Conservation (phyloP, 2,797 vertebrate genomes). For the Erpetoichthys calabaricus region DNA sequence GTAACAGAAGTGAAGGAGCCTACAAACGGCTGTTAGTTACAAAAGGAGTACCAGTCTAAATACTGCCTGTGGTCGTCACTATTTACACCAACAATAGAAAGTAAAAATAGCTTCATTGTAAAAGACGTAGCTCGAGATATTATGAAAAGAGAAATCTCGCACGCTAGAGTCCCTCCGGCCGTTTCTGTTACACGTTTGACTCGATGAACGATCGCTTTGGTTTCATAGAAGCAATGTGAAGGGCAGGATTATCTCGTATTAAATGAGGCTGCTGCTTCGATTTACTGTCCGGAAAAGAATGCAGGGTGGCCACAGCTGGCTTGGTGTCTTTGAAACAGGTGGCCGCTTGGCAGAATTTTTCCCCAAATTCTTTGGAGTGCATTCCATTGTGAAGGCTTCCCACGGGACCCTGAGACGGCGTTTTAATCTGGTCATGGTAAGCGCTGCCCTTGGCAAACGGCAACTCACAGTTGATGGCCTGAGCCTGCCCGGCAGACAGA, state of each 20-base stretch:
- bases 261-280: conserved; percentile 49
- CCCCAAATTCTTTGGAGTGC: conserved; percentile 54
- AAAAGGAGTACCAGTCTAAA: conserved; percentile 12
- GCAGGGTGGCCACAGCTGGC: conserved; percentile 44
- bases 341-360: conserved; percentile 55
- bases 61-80: conserved; percentile 15
- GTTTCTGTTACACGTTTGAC: conserved; percentile 70
- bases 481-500: conserved; percentile 34
- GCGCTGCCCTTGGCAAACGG: conserved; percentile 45
- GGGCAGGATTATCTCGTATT: conserved; percentile 53
- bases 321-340: conserved; percentile 61
- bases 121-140: conserved; percentile 38
- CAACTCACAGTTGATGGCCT: conserved; percentile 49
- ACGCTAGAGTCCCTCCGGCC: too few relatives aligned
- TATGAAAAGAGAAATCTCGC: neutral
- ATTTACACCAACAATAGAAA: conserved; percentile 19
- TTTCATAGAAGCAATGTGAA: conserved; percentile 67
- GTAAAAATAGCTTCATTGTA: conserved; percentile 30
- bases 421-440: conserved; percentile 56
- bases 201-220: conserved; percentile 97
- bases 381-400: conserved; percentile 60
- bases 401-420: conserved; percentile 36
- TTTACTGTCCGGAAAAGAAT: conserved; percentile 52
- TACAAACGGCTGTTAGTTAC: conserved; percentile 13
- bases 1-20: conserved; percentile 36